Conservation (phyloP, 1,140 invertebrate genomes). For the Megalopta genalis region DNA sequence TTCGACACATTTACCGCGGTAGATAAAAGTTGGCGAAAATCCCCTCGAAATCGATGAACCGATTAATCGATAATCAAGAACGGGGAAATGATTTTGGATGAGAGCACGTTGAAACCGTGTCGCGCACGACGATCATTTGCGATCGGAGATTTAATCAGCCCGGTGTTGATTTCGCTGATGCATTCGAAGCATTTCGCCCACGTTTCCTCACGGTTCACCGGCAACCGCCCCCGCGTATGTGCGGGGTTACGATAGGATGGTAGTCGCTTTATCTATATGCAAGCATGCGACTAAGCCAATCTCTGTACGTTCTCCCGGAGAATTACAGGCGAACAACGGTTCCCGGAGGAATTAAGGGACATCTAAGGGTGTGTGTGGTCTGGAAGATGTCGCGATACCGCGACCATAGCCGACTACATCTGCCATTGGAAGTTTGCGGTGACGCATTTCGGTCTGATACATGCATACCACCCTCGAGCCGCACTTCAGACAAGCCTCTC, state of each 20-base stretch:
- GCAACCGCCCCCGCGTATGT: constrained; percentile 31
- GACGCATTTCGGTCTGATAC: constrained; percentile 30
- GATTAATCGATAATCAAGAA: too few species aligned
- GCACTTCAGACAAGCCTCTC: too few species aligned
- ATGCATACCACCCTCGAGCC: background rate
- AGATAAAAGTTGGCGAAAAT: too few species aligned
- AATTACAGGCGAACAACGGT: constrained; percentile 65
- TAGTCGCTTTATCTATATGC: constrained; percentile 65
- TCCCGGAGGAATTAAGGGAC: constrained; percentile 61
- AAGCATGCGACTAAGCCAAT: constrained; percentile 68
- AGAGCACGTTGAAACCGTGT: background rate
- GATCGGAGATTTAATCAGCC: constrained; percentile 44
- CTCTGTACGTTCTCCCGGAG: constrained; percentile 57
- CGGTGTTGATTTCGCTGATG: constrained; percentile 44
- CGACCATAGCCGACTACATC: constrained; percentile 43
- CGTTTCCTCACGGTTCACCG: constrained; percentile 32
- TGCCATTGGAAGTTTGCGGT: constrained; percentile 46
- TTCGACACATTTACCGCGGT: too few species aligned
- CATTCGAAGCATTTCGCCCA: constrained; percentile 42
- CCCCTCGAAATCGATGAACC: too few species aligned
- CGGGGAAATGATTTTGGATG: background rate
- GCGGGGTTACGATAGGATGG: constrained; percentile 53
- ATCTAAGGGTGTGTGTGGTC: constrained; percentile 58
- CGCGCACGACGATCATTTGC: constrained; percentile 28
- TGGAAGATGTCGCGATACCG: constrained; percentile 59